Conservation (phyloP, 2,888 invertebrate species). For the Microplitis deprimator region DNA sequence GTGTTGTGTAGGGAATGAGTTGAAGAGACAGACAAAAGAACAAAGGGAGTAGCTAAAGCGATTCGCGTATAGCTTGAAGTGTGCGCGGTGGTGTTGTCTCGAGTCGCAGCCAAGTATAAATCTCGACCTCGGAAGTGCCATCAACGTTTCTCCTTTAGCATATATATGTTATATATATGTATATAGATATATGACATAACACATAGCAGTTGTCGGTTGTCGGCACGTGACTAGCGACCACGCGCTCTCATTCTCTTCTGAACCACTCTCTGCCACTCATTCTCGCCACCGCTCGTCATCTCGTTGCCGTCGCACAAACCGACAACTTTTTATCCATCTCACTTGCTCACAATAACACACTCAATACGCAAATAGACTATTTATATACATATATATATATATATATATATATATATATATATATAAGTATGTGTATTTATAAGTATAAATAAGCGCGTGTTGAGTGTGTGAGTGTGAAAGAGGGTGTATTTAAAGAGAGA, state of each 20-base stretch:
- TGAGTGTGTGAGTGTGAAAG: not conserved
- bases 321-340: constrained; percentile 5
- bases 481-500: constrained; percentile 4
- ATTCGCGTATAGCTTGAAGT: constrained; percentile 12
- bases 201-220: not conserved
- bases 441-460: constrained; percentile 4
- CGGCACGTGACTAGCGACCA: constrained; percentile 16
- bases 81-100: constrained; percentile 22
- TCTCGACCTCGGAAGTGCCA: constrained; percentile 37
- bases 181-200: not conserved
- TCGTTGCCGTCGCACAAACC: not conserved
- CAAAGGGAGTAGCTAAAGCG: constrained; percentile 25
- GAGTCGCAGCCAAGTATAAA: constrained; percentile 35
- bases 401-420: not conserved
- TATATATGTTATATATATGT: not conserved
- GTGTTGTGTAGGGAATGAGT: not conserved
- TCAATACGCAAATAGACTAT: not conserved
- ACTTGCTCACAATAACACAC: not conserved
- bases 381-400: not conserved
- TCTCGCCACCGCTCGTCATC: constrained; percentile 1
- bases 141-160: constrained; percentile 23
- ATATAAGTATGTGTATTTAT: too few species aligned
- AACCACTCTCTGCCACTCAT: constrained; percentile 4
- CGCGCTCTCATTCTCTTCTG: constrained; percentile 1
- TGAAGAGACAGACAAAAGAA: constrained; percentile 30